Conservation (phyloP, 2,888 invertebrate species). For the Drosophila mercatorum region DNA sequence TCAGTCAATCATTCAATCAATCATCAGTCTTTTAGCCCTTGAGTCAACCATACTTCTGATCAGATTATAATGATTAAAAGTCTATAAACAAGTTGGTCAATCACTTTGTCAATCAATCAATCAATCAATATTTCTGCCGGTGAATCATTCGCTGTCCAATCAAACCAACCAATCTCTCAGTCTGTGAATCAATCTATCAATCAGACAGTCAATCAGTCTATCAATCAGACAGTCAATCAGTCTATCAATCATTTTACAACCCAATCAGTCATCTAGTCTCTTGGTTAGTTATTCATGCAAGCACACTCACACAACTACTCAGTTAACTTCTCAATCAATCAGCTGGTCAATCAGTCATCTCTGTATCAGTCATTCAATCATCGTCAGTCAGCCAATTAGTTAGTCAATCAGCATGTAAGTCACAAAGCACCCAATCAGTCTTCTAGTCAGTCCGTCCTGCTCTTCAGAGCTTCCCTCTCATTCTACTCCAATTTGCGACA, state of each 20-base stretch:
- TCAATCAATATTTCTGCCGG: neutral
- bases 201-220: neutral
- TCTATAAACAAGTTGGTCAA: neutral
- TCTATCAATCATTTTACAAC: neutral
- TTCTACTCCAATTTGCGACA: neutral
- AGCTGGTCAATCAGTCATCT: neutral
- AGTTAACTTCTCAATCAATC: neutral
- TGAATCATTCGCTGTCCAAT: neutral
- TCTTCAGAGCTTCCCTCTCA: neutral
- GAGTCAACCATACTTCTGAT: no score
- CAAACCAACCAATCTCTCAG: neutral
- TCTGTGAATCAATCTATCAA: neutral
- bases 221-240: neutral
- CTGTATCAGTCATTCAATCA: neutral
- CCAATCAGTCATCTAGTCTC: neutral
- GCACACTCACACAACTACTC: neutral
- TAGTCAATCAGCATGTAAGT: neutral
- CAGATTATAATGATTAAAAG: no score
- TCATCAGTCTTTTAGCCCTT: neutral
- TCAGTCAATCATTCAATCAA: neutral
- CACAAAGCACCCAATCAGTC: no score
- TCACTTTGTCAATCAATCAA: neutral
- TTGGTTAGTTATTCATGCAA: neutral
- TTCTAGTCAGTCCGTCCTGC: neutral
- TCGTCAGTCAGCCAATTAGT: neutral